phyloP scores from a whole-genome alignment of 2,888 invertebrate species.

The Helobdella robusta region DNA sequence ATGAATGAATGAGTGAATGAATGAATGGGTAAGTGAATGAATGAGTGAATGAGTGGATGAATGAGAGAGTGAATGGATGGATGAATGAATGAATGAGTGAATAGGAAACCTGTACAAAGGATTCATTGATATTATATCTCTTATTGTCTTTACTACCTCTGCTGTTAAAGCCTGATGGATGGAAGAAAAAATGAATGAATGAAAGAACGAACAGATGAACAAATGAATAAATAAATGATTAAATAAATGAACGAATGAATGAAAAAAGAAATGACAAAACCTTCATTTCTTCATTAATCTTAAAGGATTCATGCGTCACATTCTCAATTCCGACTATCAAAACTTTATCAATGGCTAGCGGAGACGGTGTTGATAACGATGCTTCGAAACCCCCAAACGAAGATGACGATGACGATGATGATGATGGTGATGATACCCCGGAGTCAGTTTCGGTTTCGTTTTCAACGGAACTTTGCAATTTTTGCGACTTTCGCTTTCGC shows the following conservation, averaged over 20 bases:
- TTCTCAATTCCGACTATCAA: conserved; percentile 92
- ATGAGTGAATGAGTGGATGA: no score
- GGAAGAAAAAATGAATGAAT: conserved; percentile 1
- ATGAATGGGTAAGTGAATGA: no score
- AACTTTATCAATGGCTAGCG: conserved; percentile 29
- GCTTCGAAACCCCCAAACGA: no score
- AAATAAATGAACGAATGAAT: no score
- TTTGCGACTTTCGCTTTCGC: no score
- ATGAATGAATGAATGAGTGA: no score
- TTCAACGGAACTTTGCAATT: no score
- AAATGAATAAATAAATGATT: background rate
- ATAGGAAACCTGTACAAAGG: conserved; percentile 70
- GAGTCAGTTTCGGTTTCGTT: no score
- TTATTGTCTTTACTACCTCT: conserved; percentile 89
- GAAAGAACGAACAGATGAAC: background rate
- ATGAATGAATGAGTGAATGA: no score
- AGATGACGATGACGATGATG: no score
- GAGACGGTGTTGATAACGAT: background rate
- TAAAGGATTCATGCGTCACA: conserved; percentile 73
- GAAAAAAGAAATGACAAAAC: conserved; percentile 47
- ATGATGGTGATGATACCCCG: no score
- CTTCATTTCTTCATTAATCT: conserved; percentile 87
- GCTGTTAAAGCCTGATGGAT: conserved; percentile 69
- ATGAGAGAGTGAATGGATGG: no score
- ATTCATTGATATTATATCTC: conserved; percentile 91